Evolutionary conservation across 2,797 vertebrate species (phyloP).

Genomic region (Karalla daura): DNA sequence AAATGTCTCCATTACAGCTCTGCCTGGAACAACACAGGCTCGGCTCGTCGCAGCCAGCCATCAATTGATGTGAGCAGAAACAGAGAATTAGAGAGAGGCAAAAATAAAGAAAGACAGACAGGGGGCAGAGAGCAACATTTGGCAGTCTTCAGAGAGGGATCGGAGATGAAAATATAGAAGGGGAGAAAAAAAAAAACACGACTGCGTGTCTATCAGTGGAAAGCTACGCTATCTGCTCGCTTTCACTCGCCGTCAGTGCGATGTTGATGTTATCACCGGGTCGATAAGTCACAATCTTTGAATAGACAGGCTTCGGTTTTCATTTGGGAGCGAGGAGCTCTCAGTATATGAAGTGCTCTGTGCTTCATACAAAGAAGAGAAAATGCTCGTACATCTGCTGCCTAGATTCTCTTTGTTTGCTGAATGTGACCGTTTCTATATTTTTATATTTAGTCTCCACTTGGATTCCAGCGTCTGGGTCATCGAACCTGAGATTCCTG

Average conservation of each 20-base stretch:
- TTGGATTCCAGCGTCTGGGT: slow-evolving; percentile 8
- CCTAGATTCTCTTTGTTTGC: slow-evolving; percentile 21
- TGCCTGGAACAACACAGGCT: slow-evolving; percentile 72
- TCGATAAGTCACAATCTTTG: slow-evolving; percentile 65
- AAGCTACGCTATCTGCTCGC: slow-evolving; percentile 59
- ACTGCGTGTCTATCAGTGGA: slow-evolving; percentile 51
- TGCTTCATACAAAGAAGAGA: slow-evolving; percentile 14
- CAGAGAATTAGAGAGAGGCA: slow-evolving; percentile 49
- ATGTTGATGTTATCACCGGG: slow-evolving; percentile 66
- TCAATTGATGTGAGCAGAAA: slow-evolving; percentile 69
- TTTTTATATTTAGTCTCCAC: slow-evolving; percentile 33
- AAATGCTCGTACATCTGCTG: slow-evolving; percentile 15
- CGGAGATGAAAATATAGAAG: slow-evolving; percentile 65
- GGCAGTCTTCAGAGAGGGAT: slow-evolving; percentile 67
- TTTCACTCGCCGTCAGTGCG: slow-evolving; percentile 52
- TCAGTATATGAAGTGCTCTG: slow-evolving; percentile 37
- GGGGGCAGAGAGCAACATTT: slow-evolving; percentile 64
- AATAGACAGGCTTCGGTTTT: slow-evolving; percentile 68
- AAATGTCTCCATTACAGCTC: slow-evolving; percentile 77
- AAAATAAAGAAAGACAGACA: slow-evolving; percentile 60
- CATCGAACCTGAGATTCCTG: slow-evolving; percentile 23
- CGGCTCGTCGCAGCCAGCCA: slow-evolving; percentile 57
- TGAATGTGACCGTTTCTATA: slow-evolving; percentile 11
- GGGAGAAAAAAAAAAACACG: no score
- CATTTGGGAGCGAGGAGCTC: slow-evolving; percentile 55